Percentiles rank a stretch among this genome's conserved stretches.
Conservation (phyloP, 2,888 invertebrate genomes). For the Sthenelais limicola region DNA sequence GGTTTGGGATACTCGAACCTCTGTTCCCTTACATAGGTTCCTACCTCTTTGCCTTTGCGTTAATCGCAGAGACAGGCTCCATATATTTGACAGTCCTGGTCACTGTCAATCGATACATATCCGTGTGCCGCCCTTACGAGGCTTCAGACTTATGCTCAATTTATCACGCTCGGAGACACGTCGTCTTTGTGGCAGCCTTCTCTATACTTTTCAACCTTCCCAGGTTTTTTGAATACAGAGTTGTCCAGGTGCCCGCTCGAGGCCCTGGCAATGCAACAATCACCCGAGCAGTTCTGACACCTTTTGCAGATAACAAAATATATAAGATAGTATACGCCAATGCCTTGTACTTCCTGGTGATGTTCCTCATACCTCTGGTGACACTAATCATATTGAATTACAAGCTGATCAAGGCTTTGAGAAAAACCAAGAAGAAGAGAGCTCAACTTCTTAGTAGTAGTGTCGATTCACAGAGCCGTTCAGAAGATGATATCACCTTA, state of each 20-base stretch:
- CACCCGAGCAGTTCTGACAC: conserved; percentile 1
- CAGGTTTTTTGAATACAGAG: conserved; percentile 53
- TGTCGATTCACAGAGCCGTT: conserved; percentile 43
- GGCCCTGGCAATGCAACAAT: conserved; percentile 23
- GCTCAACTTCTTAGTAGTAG: conserved; percentile 46
- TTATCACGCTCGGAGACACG: conserved; percentile 49
- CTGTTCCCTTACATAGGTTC: conserved; percentile 49
- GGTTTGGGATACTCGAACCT: conserved; percentile 9
- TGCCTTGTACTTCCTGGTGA: conserved; percentile 51
- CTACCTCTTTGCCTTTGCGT: conserved; percentile 51
- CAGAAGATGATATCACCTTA: conserved; percentile 56
- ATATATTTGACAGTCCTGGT: conserved; percentile 54
- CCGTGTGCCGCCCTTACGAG: conserved; percentile 53
- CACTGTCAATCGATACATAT: conserved; percentile 52
- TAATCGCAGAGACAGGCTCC: conserved; percentile 50
- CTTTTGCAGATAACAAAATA: conserved; percentile 42
- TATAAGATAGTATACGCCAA: conserved; percentile 53
- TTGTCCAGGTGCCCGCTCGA: conserved; percentile 28
- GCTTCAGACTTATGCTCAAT: conserved; percentile 51
- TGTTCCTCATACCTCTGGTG: conserved; percentile 53
- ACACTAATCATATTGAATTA: conserved; percentile 52
- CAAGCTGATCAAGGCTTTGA: conserved; percentile 51
- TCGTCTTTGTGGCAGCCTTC: conserved; percentile 48
- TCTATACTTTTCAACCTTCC: conserved; percentile 52
- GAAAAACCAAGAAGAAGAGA: conserved; percentile 50